Evolutionary conservation across 92 coral and sea anemone species (phyloP).

Genomic region (Palythoa grandis): DNA sequence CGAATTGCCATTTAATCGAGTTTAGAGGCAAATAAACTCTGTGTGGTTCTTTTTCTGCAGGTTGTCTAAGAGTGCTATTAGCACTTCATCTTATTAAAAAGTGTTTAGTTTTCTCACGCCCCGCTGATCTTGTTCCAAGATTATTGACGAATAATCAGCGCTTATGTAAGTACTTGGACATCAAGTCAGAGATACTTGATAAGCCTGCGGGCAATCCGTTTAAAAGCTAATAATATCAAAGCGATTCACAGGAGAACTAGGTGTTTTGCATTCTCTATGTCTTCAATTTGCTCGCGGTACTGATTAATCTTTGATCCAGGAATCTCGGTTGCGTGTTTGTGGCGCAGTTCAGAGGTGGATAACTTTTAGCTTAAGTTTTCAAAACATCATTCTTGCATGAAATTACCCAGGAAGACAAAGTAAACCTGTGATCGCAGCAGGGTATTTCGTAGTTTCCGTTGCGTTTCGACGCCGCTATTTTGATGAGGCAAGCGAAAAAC

Average conservation of each 20-base stretch:
- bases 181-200: constrained; percentile 28
- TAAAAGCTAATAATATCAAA: constrained; percentile 4
- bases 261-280: neutral
- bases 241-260: neutral
- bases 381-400: constrained; percentile 47
- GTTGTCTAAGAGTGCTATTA: constrained; percentile 27
- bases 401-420: constrained; percentile 31
- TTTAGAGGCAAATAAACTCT: neutral
- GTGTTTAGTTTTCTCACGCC: constrained; percentile 47
- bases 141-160: constrained; percentile 43
- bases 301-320: neutral
- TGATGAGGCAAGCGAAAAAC: constrained; percentile 4
- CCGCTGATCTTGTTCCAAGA: constrained; percentile 38
- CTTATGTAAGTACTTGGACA: constrained; percentile 38
- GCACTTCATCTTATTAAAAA: constrained; percentile 40
- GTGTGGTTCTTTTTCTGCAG: neutral
- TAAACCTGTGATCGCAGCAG: constrained; percentile 14
- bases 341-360: neutral
- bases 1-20: neutral
- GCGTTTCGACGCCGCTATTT: constrained; percentile 27
- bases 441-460: constrained; percentile 17
- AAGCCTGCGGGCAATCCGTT: constrained; percentile 35
- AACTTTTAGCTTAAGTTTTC: constrained; percentile 17
- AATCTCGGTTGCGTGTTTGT: constrained; percentile 38
- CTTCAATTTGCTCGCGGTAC: neutral